Base-by-base conservation (phyloP, 2,113 vertebrate genomes). In the Enhydra lutris region DNA sequence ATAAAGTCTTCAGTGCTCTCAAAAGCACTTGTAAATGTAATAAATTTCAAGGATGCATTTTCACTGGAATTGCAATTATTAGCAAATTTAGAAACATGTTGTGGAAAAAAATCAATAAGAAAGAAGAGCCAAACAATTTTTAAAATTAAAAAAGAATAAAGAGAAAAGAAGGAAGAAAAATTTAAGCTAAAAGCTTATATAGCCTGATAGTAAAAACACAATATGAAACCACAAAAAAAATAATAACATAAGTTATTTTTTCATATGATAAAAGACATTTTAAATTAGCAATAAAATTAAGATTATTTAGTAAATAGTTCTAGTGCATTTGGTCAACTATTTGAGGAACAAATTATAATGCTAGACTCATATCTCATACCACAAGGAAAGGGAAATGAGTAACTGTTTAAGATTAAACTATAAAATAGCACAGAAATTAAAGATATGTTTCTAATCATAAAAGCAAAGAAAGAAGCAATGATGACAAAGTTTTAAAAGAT, bases 371-470 rank as follows among this genome's bases (percentile, higher is more conserved):
- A 52, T 6, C 29, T 69, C 21, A 74, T 0, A 84, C 29, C 6
- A 61, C 18, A 87, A 83, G 73, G 4, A 55, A 94, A 92, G 36
- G 6, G 59, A 90, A 92, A 34, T 76, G 78, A 83, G 79, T 42
- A 94, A 93, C 71, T 74, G 6, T 65, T 89, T 96, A 76, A 97
- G 92, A 84, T 80, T 29, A 89, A 79, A 82, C 76, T 76, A 4
- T 47, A 91, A 96, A 91, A 57, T 59, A 79, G 24, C 57, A 4
- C 26, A 74, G 42, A 96, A 89, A 92, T 63, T 26, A 71, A 57
- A 84, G 45, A 78, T 65, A 39, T 0, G 6, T 93, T 89, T 81
- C 36, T 76, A 87, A 95, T 82, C n/a, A 96, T 55, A 61, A 85
- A 82, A 24, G 45, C 73, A 95, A 71, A 79, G 23, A n/a, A 87